These are phyloP conservation scores for Notodonta dromedarius DNA, from an alignment of 2,888 invertebrate species.

Conservation along the genomic window DNA sequence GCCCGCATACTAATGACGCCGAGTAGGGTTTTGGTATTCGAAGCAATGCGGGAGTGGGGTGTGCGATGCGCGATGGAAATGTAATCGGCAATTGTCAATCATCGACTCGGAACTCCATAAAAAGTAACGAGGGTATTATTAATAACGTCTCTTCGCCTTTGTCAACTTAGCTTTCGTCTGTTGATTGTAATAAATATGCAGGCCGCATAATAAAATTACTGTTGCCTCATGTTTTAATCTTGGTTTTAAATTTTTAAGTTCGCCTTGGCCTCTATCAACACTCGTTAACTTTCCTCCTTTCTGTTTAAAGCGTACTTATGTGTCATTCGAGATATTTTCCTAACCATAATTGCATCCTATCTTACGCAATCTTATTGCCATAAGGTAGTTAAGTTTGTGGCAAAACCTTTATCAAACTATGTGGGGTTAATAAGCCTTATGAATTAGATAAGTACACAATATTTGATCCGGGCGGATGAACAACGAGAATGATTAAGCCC, in stretches of 20 bases:
- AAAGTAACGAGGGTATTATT: constrained; percentile 52
- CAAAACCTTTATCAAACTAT: too few species aligned
- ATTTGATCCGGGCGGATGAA: constrained; percentile 16
- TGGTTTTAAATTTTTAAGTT: not conserved
- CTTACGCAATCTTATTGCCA: not conserved
- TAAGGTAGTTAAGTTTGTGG: too few species aligned
- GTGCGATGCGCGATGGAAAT: constrained; percentile 68
- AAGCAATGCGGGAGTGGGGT: constrained; percentile 52
- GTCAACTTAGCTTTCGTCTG: constrained; percentile 4
- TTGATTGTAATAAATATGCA: constrained; percentile 6
- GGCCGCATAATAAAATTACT: not conserved
- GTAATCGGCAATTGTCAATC: constrained; percentile 77
- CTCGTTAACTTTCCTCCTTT: constrained; percentile 6
- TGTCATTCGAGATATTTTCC: not conserved
- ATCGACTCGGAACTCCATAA: constrained; percentile 72
- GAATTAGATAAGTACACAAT: too few species aligned
- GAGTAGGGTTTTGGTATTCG: constrained; percentile 65
- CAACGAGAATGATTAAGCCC: constrained; percentile 26
- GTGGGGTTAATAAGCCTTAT: too few species aligned
- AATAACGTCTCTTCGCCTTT: constrained; percentile 21
- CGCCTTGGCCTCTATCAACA: constrained; percentile 2
- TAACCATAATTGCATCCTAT: not conserved
- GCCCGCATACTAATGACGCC: constrained; percentile 74
- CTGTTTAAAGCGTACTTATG: not conserved
- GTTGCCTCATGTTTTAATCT: not conserved